phyloP scores from a whole-genome alignment of 2,888 invertebrate species.

The Helleia helle region DNA sequence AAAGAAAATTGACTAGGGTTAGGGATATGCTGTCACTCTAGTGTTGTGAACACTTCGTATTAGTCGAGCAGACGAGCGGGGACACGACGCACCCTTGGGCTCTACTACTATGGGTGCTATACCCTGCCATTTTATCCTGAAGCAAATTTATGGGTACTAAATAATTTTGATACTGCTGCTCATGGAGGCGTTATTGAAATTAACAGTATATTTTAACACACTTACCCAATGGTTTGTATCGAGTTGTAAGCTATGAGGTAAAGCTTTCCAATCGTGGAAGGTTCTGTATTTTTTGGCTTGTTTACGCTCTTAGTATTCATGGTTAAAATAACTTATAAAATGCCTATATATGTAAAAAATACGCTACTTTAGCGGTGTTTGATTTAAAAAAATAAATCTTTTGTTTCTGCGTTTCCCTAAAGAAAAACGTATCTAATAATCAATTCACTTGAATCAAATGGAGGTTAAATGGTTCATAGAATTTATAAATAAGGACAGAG shows the following conservation, averaged over 20 bases:
- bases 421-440: background rate
- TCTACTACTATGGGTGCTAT: too few species aligned
- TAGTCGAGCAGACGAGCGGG: too few species aligned
- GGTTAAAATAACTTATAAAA: background rate
- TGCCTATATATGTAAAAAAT: too few species aligned
- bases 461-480: conserved; percentile 3
- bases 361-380: too few species aligned
- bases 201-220: conserved; percentile 15
- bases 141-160: too few species aligned
- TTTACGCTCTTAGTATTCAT: conserved; percentile 31
- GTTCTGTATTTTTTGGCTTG: conserved; percentile 53
- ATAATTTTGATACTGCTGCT: too few species aligned
- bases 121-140: too few species aligned
- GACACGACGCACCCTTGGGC: too few species aligned
- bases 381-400: background rate
- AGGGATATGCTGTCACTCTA: too few species aligned
- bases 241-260: conserved; percentile 83
- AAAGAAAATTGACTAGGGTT: too few species aligned
- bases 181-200: background rate
- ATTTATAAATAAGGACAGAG: background rate
- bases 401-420: background rate
- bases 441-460: background rate
- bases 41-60: too few species aligned
- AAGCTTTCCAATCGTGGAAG: conserved; percentile 66
- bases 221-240: conserved; percentile 82